Percentiles rank a stretch among this genome's conserved stretches.
These are phyloP conservation scores for Dasyprocta punctata DNA, from an alignment of 2,113 vertebrate species.

Conservation along the genomic window DNA sequence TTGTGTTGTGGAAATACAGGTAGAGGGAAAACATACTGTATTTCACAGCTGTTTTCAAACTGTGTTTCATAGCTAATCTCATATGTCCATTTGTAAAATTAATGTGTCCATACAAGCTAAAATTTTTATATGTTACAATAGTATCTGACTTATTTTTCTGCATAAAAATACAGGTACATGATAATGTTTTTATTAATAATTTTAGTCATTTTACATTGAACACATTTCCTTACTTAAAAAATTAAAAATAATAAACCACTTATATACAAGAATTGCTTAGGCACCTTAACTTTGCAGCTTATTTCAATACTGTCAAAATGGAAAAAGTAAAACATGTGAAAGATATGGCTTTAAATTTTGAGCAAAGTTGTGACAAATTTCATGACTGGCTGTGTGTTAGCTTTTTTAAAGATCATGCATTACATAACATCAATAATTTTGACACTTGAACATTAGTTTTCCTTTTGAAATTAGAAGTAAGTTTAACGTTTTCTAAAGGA, in stretches of 20 bases:
- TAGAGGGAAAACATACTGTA: not conserved
- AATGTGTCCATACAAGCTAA: not conserved
- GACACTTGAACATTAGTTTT: slow-evolving; percentile 32
- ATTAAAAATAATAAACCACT: slow-evolving; percentile 30
- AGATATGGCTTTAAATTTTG: slow-evolving; percentile 45
- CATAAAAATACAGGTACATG: not conserved
- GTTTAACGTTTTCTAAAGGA: slow-evolving; percentile 47
- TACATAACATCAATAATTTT: slow-evolving; percentile 67
- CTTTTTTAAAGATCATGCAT: slow-evolving; percentile 45
- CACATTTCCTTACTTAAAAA: not conserved
- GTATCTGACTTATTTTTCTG: not conserved
- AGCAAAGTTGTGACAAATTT: slow-evolving; percentile 64
- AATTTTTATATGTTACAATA: not conserved
- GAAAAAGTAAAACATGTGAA: slow-evolving; percentile 14
- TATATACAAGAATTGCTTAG: not conserved
- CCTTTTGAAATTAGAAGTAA: slow-evolving; percentile 18
- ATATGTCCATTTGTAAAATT: not conserved
- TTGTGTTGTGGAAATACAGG: not conserved
- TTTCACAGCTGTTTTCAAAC: not conserved
- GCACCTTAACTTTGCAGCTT: slow-evolving; percentile 63
- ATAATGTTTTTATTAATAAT: slow-evolving; percentile 46
- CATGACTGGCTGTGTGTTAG: not conserved
- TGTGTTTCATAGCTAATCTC: not conserved
- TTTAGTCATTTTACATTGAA: slow-evolving; percentile 44
- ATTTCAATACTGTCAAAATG: slow-evolving; percentile 67